Evolutionary conservation across 2,888 invertebrate genomes (phyloP).

Genomic region (Xylota sylvarum): DNA sequence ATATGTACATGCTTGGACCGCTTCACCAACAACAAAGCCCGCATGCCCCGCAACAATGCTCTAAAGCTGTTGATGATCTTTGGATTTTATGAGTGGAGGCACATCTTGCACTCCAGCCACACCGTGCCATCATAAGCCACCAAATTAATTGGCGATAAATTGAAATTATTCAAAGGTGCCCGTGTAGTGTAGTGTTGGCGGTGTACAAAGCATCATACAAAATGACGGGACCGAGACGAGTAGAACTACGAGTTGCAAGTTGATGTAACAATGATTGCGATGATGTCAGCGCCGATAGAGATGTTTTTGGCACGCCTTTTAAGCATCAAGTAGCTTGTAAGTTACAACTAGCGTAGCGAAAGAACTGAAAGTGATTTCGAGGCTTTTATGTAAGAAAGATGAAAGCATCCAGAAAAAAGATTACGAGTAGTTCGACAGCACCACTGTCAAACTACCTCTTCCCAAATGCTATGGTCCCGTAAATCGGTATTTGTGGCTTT

Average conservation of each 20-base stretch:
- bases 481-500: background rate
- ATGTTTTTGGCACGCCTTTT: slow-evolving; percentile 76
- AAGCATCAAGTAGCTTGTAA: slow-evolving; percentile 46
- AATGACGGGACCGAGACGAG: slow-evolving; percentile 19
- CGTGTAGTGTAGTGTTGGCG: slow-evolving; percentile 12
- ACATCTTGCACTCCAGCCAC: slow-evolving; percentile 7
- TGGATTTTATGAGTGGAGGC: slow-evolving; percentile 21
- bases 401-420: slow-evolving; percentile 34
- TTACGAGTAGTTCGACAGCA: slow-evolving; percentile 9
- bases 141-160: slow-evolving; percentile 74
- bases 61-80: slow-evolving; percentile 36
- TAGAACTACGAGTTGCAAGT: slow-evolving; percentile 15
- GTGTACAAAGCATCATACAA: slow-evolving; percentile 32
- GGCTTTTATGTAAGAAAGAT: slow-evolving; percentile 57
- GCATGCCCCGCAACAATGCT: slow-evolving; percentile 23
- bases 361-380: slow-evolving; percentile 48
- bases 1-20: background rate
- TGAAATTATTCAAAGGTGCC: slow-evolving; percentile 65
- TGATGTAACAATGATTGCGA: slow-evolving; percentile 70
- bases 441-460: background rate
- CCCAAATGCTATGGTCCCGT: slow-evolving; percentile 13
- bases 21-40: slow-evolving; percentile 21
- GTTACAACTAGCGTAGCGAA: slow-evolving; percentile 38
- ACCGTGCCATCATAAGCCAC: slow-evolving; percentile 55
- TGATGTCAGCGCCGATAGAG: slow-evolving; percentile 71